Conservation (phyloP, 2,113 vertebrate genomes). For the Marmota flaviventris region DNA sequence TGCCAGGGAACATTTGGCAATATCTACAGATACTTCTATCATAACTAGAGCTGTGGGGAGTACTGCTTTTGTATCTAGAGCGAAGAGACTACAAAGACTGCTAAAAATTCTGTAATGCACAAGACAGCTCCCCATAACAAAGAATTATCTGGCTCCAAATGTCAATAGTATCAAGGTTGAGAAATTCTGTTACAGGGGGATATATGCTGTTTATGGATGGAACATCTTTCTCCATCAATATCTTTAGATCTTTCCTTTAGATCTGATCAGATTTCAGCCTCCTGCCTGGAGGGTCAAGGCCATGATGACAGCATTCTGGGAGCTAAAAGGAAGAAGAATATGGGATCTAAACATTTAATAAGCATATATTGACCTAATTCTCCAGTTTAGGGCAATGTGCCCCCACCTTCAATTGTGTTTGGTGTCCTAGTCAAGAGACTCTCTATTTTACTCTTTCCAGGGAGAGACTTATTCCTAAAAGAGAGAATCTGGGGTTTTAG, state of each 20-base stretch:
- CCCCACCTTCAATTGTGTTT: neutral
- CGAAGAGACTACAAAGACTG: neutral
- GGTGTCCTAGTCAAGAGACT: neutral
- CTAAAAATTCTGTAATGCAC: neutral
- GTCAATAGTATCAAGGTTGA: neutral
- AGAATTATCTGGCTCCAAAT: neutral
- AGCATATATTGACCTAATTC: neutral
- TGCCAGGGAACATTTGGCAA: neutral
- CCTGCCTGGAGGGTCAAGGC: neutral
- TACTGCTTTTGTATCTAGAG: neutral
- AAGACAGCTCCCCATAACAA: neutral
- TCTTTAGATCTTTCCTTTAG: constrained; percentile 24
- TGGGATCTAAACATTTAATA: constrained; percentile 26
- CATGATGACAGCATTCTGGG: neutral
- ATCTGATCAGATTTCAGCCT: neutral
- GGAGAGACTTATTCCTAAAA: neutral
- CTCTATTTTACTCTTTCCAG: neutral
- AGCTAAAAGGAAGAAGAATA: neutral
- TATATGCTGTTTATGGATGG: neutral
- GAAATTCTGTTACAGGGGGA: neutral
- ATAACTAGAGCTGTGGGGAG: neutral
- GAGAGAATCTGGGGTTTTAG: neutral
- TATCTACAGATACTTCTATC: neutral
- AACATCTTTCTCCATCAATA: neutral
- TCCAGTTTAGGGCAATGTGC: neutral